Evolutionary conservation across 1,140 invertebrate genomes (phyloP).

Genomic region (Cydia splendana): DNA sequence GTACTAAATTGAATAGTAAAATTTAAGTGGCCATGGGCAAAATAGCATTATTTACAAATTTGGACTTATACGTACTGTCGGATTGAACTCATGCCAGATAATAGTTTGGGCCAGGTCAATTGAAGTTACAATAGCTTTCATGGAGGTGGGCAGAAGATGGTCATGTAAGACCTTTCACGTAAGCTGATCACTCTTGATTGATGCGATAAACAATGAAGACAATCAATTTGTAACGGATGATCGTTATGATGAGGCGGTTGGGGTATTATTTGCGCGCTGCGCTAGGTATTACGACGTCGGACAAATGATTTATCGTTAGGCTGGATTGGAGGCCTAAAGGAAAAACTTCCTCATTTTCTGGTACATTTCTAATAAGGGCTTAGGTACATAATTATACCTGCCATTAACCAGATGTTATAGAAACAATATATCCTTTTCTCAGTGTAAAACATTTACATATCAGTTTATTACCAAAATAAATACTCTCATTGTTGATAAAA

Average conservation of each 20-base stretch:
- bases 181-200: slow-evolving; percentile 2
- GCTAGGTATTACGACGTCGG: slow-evolving; percentile 11
- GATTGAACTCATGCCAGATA: neutral
- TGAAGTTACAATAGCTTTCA: neutral
- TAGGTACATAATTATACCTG: no score
- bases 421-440: no score
- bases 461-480: no score
- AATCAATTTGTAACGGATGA: slow-evolving; percentile 23
- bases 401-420: no score
- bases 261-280: neutral
- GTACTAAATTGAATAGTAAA: no score
- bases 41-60: neutral
- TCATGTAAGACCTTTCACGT: neutral
- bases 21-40: neutral
- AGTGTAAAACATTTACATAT: no score
- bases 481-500: no score
- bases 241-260: neutral
- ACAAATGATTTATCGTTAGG: neutral
- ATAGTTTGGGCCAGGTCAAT: neutral
- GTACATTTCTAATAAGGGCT: neutral
- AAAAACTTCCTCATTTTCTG: neutral
- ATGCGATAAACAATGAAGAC: slow-evolving; percentile 27
- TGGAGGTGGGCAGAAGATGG: neutral
- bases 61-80: neutral
- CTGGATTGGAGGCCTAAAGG: neutral